Evolutionary conservation across 2,888 invertebrate species (phyloP), one percentile per base, ranked within the genome.

Genomic region (Drosophila prostipennis): DNA sequence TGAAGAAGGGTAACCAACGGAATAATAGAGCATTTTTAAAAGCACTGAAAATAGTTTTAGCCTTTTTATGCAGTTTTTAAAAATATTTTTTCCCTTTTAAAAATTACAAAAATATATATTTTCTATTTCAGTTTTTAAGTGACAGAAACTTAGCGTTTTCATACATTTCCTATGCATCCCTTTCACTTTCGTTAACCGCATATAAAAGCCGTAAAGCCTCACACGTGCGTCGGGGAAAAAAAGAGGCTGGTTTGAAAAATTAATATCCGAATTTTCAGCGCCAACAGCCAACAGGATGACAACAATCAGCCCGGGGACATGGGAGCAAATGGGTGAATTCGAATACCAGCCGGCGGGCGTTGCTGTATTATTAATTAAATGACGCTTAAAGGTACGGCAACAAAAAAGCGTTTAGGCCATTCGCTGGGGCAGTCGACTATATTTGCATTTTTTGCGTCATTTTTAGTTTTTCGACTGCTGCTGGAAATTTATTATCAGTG

Each of bases 401-500:
- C 77, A 74, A 71, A 80, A 74, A 59, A 46, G 60, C 63, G 86
- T 45, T 80, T 77, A 82, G 83, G 56, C 11, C 56, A 32, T 32
- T 40, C 32, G 32, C 3, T 7, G 55, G 16, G 42, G 45, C 58
- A 57, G 51, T 8, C 48, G 37, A 46, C 48, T 60, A 52, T 55
- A 67, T 55, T 39, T 40, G 0, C 19, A 53, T 32, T 37, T 42
- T 49, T 39, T 6, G 32, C 23, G 11, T 57, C 26, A 11, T 26
- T 52, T 65, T 60, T 71, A 65, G 48, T 68, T 72, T 64, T 49
- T 49, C 16, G 37, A 43, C 49, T 53, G 59, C 46, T 29, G 40
- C 49, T 48, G 52, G 14, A 85, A 80, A 84, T 81, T 79, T 84
- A 87, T 85, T 89, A 89, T 85, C 87, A 76, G 70, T 76, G 87